These are phyloP conservation scores for Thereva unica DNA, from an alignment of 2,888 invertebrate species.

Conservation along the genomic window DNA sequence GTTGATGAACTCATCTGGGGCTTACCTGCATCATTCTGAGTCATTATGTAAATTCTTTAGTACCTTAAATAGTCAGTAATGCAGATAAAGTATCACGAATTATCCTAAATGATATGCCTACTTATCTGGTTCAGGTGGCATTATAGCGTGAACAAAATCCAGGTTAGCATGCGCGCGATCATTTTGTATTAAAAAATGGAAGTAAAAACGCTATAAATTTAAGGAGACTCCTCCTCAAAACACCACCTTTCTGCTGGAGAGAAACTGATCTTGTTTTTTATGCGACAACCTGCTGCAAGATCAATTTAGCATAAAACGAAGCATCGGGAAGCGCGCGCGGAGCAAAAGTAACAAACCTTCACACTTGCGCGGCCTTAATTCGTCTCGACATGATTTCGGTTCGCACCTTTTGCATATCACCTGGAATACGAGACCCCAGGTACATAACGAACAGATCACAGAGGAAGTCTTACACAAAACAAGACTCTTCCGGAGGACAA, in stretches of 20 bases:
- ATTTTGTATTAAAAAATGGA: not conserved
- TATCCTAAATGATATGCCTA: too few species aligned
- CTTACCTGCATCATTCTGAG: too few species aligned
- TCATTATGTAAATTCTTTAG: too few species aligned
- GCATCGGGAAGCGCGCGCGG: slow-evolving; percentile 20
- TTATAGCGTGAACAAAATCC: too few species aligned
- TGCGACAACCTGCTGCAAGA: slow-evolving; percentile 19
- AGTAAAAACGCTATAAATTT: slow-evolving; percentile 16
- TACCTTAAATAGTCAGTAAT: too few species aligned
- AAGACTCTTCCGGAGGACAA: slow-evolving; percentile 10
- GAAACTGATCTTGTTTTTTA: slow-evolving; percentile 11
- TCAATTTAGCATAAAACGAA: not conserved
- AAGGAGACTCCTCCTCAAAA: slow-evolving; percentile 22
- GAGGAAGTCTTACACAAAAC: slow-evolving; percentile 18
- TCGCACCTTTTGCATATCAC: slow-evolving; percentile 11
- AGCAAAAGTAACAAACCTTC: slow-evolving; percentile 23
- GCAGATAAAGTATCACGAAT: too few species aligned
- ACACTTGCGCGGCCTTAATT: slow-evolving; percentile 28
- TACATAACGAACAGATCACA: not conserved
- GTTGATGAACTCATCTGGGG: too few species aligned
- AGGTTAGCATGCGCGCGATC: too few species aligned
- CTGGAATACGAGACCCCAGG: not conserved
- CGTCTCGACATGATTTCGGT: slow-evolving; percentile 30
- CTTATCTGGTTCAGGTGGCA: too few species aligned
- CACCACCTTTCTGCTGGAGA: slow-evolving; percentile 14